Conservation (phyloP, 2,888 invertebrate genomes). For the Gonocerus acuteangulatus region DNA sequence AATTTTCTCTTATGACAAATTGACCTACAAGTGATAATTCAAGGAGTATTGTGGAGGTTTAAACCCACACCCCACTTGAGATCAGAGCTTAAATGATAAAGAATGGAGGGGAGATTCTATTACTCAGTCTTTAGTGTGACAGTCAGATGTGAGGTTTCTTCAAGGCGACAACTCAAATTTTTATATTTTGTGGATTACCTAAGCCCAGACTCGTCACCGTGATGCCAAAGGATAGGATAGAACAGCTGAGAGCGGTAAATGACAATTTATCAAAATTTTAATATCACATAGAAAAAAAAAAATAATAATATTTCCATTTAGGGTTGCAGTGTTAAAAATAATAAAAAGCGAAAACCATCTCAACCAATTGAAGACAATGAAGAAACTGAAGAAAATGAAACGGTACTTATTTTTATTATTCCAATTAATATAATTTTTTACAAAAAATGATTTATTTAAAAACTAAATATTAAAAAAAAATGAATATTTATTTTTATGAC, state of each 20-base stretch:
- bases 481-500: too few species aligned
- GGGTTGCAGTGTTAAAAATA: neutral
- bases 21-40: neutral
- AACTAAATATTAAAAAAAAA: neutral
- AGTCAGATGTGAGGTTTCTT: neutral
- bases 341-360: neutral
- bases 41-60: neutral
- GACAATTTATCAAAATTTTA: neutral
- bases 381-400: conserved; percentile 12
- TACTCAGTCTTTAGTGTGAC: neutral
- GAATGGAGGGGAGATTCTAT: conserved; percentile 22
- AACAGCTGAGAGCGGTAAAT: conserved; percentile 27
- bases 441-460: neutral
- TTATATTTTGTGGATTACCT: neutral
- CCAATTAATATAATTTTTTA: neutral
- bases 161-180: neutral
- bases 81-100: conserved; percentile 17
- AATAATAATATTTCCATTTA: neutral
- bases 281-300: neutral
- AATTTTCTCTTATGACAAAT: too few species aligned
- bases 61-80: conserved; percentile 10
- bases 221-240: conserved; percentile 29
- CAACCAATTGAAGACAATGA: conserved; percentile 5
- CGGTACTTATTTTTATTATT: neutral
- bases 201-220: too few species aligned